Evolutionary conservation across 2,113 vertebrate species (phyloP), one percentile per base, ranked within the genome.

Genomic region (Nesogale talazaci): DNA sequence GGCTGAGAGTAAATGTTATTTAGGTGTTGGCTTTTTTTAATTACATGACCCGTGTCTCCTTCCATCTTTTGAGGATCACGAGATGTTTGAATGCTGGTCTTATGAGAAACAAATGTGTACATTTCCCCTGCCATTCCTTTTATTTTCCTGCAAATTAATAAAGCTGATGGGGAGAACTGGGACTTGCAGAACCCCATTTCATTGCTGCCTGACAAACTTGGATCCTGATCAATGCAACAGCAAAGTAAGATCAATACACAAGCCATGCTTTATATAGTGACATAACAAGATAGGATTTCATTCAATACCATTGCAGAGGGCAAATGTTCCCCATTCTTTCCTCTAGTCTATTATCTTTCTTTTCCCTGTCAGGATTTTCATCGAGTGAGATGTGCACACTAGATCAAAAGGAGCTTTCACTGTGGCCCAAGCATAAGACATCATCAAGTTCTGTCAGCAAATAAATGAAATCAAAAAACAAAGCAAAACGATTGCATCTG

Each of bases 191-290:
- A 76, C 31, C 42, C 80, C 40, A 17, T 93, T 83, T 83, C 40
- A 75, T 57, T 82, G 23, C 34, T 80, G 31, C 38, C 70, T 74
- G 63, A 10, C 5, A 76, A 42, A 25, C 31, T 94, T 91, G 92
- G 38, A 89, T 96, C 46, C 36, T 82, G 81, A 86, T 92, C 83
- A 95, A 25, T 91, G 59, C 9, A 74, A 82, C 46, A 61, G 56
- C 77, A 84, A 38, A 88, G 84, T 80, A 74, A 82, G 77, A 82
- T 92, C 95, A 87, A 89, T 82, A 80, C 11, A 78, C 67, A 86
- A 92, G 74, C 92, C 61, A 56, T 89, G 93, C 86, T 88, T 91
- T 89, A 79, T 61, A 86, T 25, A 63, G 31, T 67, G 74, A 91
- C 40, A 92, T 92, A 76, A 93, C 46, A 90, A 94, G 74, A 61